Percentiles rank a stretch among this genome's conserved stretches.
Conservation (phyloP, 1,140 invertebrate genomes). For the Psix sp. region DNA sequence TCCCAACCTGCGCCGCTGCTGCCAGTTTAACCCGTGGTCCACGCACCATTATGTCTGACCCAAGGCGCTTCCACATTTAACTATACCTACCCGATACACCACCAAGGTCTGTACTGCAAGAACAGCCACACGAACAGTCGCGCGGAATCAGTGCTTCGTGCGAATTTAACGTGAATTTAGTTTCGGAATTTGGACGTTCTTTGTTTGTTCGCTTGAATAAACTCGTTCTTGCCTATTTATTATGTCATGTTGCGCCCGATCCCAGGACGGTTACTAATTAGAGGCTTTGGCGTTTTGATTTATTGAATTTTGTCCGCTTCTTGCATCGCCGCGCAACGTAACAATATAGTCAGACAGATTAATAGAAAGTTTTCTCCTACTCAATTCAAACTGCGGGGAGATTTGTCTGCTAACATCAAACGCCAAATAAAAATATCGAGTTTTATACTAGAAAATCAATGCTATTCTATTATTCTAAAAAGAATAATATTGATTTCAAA, state of each 20-base stretch:
- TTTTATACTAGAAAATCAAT: too few species aligned
- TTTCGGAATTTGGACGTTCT: conserved; percentile 41
- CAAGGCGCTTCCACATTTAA: conserved; percentile 73
- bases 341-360: too few species aligned
- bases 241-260: conserved; percentile 32
- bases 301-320: conserved; percentile 28
- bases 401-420: too few species aligned
- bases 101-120: conserved; percentile 23
- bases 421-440: too few species aligned
- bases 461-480: too few species aligned
- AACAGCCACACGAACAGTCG: conserved; percentile 16
- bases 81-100: conserved; percentile 60
- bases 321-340: too few species aligned
- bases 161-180: conserved; percentile 24
- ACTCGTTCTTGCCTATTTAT: conserved; percentile 46
- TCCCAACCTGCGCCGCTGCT: conserved; percentile 67
- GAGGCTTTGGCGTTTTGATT: conserved; percentile 38
- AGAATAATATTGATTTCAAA: too few species aligned
- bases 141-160: conserved; percentile 20
- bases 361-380: too few species aligned
- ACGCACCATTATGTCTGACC: conserved; percentile 74
- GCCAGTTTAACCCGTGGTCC: conserved; percentile 72
- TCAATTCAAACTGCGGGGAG: too few species aligned
- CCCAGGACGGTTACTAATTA: conserved; percentile 33
- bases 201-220: conserved; percentile 46